Evolutionary conservation across 2,888 invertebrate genomes (phyloP).

Genomic region (Belgica antarctica): DNA sequence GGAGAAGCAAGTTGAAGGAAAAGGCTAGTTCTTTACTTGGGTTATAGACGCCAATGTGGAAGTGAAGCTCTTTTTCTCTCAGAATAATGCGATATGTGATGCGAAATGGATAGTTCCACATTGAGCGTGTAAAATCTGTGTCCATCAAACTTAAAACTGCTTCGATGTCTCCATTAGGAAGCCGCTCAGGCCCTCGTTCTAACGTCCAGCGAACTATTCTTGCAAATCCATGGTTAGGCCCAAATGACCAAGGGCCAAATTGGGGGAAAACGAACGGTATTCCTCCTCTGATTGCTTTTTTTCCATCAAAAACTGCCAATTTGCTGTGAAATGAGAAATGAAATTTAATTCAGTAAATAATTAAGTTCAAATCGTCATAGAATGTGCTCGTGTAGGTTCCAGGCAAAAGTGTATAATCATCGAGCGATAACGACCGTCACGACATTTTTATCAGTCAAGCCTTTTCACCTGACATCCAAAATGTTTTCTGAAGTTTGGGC

Average conservation of each 20-base stretch:
- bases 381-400: no score
- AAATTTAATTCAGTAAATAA: neutral
- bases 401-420: slow-evolving; percentile 15
- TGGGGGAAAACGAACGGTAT: slow-evolving; percentile 96
- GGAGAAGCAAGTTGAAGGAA: slow-evolving; percentile 87
- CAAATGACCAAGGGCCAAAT: slow-evolving; percentile 92
- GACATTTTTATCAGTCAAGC: neutral
- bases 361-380: neutral
- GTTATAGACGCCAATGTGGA: slow-evolving; percentile 90
- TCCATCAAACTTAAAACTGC: slow-evolving; percentile 90
- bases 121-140: slow-evolving; percentile 84
- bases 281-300: slow-evolving; percentile 93
- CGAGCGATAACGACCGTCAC: neutral
- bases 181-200: slow-evolving; percentile 81
- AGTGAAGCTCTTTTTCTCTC: slow-evolving; percentile 86
- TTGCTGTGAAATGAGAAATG: slow-evolving; percentile 62
- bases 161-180: slow-evolving; percentile 88
- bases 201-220: slow-evolving; percentile 88
- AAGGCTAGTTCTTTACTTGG: slow-evolving; percentile 88
- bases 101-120: slow-evolving; percentile 95
- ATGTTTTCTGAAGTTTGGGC: neutral
- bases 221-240: slow-evolving; percentile 96
- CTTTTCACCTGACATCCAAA: neutral
- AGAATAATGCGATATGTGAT: slow-evolving; percentile 89
- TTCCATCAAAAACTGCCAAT: slow-evolving; percentile 93